Percentiles rank a stretch among this genome's conserved stretches.
Evolutionary conservation across 2,888 invertebrate genomes (phyloP).

Genomic region (Cryptus armator): DNA sequence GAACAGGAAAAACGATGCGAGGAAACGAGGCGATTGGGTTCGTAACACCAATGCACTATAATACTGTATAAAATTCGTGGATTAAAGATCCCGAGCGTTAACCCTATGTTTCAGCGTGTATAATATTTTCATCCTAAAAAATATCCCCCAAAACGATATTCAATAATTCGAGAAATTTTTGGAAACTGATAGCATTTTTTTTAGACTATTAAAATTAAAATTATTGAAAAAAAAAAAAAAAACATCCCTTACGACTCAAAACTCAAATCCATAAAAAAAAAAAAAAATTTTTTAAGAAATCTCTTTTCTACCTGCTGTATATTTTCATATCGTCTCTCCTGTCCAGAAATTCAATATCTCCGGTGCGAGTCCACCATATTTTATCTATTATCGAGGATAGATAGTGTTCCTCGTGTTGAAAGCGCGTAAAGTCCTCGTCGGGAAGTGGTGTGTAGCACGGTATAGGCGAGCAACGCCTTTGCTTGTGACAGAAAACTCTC

Average conservation of each 20-base stretch:
- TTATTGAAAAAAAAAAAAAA: not conserved
- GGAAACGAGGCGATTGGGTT: constrained; percentile 26
- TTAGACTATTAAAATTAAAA: not conserved
- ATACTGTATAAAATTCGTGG: constrained; percentile 14
- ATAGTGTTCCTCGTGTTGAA: constrained; percentile 18
- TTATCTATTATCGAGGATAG: constrained; percentile 49
- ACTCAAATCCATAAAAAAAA: not conserved
- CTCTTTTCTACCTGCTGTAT: constrained; percentile 44
- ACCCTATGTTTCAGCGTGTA: not conserved
- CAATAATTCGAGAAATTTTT: not conserved
- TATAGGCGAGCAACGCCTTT: not conserved
- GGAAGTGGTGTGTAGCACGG: constrained; percentile 1
- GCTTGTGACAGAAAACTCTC: constrained; percentile 28
- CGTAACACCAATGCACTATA: constrained; percentile 3
- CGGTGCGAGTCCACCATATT: constrained; percentile 28
- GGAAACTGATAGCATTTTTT: no score
- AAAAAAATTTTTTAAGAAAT: not conserved
- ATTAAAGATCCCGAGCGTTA: constrained; percentile 4
- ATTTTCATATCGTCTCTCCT: constrained; percentile 28
- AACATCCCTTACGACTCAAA: not conserved
- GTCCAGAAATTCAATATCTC: constrained; percentile 28
- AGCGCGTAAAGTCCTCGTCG: not conserved
- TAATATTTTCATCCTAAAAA: not conserved
- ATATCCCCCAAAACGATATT: not conserved
- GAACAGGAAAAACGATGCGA: constrained; percentile 19